Percentiles rank a stretch among this genome's conserved stretches.
Conservation (phyloP, 2,113 vertebrate genomes). For the Eurystomus gularis region DNA sequence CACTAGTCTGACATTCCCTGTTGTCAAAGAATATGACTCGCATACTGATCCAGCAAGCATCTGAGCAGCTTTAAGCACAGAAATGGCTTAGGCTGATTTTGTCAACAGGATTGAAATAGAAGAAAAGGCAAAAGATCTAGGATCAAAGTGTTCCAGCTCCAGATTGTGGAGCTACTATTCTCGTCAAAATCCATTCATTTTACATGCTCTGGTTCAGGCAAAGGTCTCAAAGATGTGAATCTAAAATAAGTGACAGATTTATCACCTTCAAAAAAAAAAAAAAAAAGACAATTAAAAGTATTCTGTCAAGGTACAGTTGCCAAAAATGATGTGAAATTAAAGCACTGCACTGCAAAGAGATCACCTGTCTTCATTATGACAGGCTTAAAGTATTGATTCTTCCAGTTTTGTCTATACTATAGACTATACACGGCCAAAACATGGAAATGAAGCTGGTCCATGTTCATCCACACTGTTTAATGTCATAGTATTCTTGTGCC, state of each 20-base stretch:
- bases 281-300: background rate
- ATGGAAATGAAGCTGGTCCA: background rate
- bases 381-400: background rate
- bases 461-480: background rate
- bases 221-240: background rate
- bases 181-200: conserved; percentile 32
- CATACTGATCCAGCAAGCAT: conserved; percentile 40
- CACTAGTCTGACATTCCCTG: conserved; percentile 36
- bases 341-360: background rate
- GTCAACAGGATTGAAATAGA: conserved; percentile 21
- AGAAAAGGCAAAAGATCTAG: background rate
- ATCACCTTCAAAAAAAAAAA: background rate
- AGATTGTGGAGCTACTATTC: conserved; percentile 18
- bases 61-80: conserved; percentile 40
- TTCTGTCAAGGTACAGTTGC: background rate
- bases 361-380: background rate
- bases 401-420: background rate
- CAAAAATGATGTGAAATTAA: background rate
- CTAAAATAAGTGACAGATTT: conserved; percentile 31
- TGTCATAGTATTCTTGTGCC: background rate
- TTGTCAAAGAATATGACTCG: conserved; percentile 15
- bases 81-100: conserved; percentile 11
- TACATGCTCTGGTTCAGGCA: background rate
- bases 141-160: conserved; percentile 50
- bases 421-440: background rate